A percentile compares a stretch with the other conserved stretches of the same genome.
These are phyloP conservation scores for Agrilus planipennis DNA, from an alignment of 1,140 invertebrate genomes.

Conservation along the genomic window DNA sequence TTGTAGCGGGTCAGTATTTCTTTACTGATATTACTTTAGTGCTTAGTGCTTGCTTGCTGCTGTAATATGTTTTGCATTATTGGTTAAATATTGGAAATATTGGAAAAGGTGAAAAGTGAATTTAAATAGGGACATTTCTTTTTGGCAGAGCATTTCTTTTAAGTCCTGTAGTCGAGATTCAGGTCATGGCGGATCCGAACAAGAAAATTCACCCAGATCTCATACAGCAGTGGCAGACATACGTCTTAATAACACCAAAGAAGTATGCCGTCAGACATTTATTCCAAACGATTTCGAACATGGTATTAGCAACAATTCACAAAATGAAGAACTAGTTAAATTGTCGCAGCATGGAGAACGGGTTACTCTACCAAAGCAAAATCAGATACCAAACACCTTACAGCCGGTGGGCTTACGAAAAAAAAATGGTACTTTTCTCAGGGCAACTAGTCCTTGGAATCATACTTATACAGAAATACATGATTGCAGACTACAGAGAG, in stretches of 20 bases:
- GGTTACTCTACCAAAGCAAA: slow-evolving; percentile 26
- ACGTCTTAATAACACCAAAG: slow-evolving; percentile 31
- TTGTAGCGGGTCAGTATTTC: no score
- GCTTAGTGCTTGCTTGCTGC: no score
- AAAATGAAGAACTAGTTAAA: slow-evolving; percentile 13
- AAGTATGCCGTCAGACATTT: slow-evolving; percentile 24
- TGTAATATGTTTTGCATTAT: no score
- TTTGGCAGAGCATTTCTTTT: slow-evolving; percentile 57
- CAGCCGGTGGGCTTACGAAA: slow-evolving; percentile 21
- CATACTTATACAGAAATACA: slow-evolving; percentile 54
- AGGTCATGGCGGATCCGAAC: slow-evolving; percentile 49
- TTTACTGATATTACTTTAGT: no score
- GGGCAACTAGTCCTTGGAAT: slow-evolving; percentile 41
- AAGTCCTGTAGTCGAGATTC: slow-evolving; percentile 53
- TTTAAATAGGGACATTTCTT: no score
- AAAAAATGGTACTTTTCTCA: slow-evolving; percentile 24
- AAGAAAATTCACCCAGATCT: slow-evolving; percentile 49
- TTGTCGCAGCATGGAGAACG: slow-evolving; percentile 20
- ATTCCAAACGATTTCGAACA: slow-evolving; percentile 20
- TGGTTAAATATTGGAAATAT: no score
- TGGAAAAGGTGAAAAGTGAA: no score
- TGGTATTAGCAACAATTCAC: slow-evolving; percentile 18
- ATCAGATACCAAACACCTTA: slow-evolving; percentile 22
- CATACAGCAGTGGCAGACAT: slow-evolving; percentile 37
- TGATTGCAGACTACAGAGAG: slow-evolving; percentile 35